Base-by-base conservation (phyloP, 2,888 invertebrate species). In the Diloba caeruleocephala region DNA sequence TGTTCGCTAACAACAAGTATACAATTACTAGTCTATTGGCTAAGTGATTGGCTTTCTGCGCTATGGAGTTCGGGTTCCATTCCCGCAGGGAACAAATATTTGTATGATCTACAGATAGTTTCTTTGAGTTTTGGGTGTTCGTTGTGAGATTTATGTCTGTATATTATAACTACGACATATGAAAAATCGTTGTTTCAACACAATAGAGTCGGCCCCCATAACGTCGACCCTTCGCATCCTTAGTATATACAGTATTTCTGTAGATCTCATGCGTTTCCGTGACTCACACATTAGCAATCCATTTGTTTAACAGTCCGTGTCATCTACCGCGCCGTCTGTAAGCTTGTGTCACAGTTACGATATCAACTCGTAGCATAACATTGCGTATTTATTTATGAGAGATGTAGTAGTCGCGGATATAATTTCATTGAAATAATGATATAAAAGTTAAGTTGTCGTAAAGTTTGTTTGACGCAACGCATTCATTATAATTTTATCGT, bases 291-390 rank as follows among this genome's bases (percentile, higher is more conserved):
- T 9, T 2, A 15, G 21, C 13, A 15, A 15, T 36, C 9, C 53
- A 36, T 13, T 15, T 7, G 53, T 13, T 13, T 10, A 7, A 2
- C 28, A 0, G 1, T 37, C 17, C 1, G 6, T 3, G 33, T 1
- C 31, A n/a, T 15, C 23, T 5, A 12, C 17, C 43, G 12, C 12
- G 29, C 12, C 12, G 48, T 21, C 28, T 10, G 28, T 28, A 28
- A 5, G 1, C 4, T n/a, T n/a, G 3, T n/a, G 36, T 8, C 12
- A 7, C 2, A 1, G 7, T 5, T 2, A 8, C 14, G 12, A 43
- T 43, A 12, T 31, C 29, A 17, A 8, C 46, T 15, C 12, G n/a
- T 31, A 43, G 13, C 12, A 13, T 12, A 46, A 29, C 15, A 13
- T 31, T 17, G 21, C 21, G 19, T 21, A 23, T 17, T 32, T 3